Evolutionary conservation across 2,113 vertebrate species (phyloP).

Genomic region (Phrynosoma blainvillii): DNA sequence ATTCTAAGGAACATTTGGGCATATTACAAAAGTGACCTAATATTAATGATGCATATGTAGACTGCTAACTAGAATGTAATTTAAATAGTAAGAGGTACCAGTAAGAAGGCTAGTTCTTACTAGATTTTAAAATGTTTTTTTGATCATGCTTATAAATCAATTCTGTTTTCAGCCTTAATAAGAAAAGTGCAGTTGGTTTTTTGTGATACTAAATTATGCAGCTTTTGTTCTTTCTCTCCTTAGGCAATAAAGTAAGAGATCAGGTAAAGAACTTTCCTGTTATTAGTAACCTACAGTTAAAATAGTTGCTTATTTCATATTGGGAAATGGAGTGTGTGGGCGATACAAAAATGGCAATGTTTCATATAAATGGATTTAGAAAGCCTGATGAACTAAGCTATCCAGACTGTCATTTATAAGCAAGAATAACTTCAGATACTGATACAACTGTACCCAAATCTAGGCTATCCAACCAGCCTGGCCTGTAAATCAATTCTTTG

Average conservation of each 20-base stretch:
- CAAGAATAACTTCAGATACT: not conserved
- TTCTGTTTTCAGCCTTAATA: not conserved
- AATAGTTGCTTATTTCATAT: not conserved
- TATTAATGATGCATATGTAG: not conserved
- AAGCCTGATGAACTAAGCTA: not conserved
- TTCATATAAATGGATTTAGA: not conserved
- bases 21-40: not conserved
- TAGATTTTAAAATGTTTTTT: not conserved
- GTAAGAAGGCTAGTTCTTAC: not conserved
- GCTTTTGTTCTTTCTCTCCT: not conserved
- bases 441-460: not conserved
- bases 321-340: not conserved
- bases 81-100: not conserved
- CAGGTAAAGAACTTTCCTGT: constrained; percentile 18
- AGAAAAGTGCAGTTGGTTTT: not conserved
- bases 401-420: not conserved
- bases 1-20: not conserved
- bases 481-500: not conserved
- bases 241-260: not conserved
- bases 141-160: not conserved
- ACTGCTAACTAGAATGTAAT: not conserved
- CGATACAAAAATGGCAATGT: not conserved
- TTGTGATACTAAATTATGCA: not conserved
- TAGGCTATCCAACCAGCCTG: not conserved
- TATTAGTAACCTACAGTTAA: not conserved